Evolutionary conservation across 2,113 vertebrate genomes (phyloP).

Genomic region (Glaucomys volans): DNA sequence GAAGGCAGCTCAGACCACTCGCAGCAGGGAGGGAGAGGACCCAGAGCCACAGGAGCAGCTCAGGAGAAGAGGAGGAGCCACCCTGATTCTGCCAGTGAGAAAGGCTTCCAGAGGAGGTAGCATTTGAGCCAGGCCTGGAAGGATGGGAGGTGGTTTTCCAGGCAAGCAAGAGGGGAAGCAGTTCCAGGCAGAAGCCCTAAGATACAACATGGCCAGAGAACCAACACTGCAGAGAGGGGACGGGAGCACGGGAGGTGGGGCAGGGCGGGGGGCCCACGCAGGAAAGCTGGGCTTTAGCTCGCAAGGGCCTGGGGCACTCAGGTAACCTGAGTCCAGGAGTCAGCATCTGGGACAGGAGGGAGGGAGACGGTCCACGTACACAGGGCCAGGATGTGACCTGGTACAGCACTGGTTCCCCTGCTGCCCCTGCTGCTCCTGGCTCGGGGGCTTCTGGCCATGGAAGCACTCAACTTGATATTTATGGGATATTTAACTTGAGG

Average conservation of each 20-base stretch:
- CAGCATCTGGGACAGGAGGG: background rate
- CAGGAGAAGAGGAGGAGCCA: too few relatives aligned
- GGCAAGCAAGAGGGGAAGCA: background rate
- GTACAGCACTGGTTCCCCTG: too few relatives aligned
- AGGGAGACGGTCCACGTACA: background rate
- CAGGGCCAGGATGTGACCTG: rapidly evolving
- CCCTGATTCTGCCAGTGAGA: background rate
- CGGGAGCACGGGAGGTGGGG: background rate
- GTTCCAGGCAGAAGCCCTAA: background rate
- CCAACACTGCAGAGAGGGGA: background rate
- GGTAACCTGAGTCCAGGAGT: background rate
- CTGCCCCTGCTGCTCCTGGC: background rate
- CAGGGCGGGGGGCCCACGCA: too few relatives aligned
- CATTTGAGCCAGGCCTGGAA: constrained; percentile 36
- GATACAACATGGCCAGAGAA: background rate
- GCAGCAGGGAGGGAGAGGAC: background rate
- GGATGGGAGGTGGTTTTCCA: background rate
- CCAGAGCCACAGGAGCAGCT: background rate
- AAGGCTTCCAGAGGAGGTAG: constrained; percentile 24
- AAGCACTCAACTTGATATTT: too few relatives aligned
- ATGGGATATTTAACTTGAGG: background rate
- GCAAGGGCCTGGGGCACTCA: too few relatives aligned
- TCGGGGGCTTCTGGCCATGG: background rate
- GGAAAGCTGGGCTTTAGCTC: too few relatives aligned
- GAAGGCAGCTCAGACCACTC: background rate